Base-by-base conservation (phyloP, 2,888 invertebrate species). In the Callosobruchus maculatus region DNA sequence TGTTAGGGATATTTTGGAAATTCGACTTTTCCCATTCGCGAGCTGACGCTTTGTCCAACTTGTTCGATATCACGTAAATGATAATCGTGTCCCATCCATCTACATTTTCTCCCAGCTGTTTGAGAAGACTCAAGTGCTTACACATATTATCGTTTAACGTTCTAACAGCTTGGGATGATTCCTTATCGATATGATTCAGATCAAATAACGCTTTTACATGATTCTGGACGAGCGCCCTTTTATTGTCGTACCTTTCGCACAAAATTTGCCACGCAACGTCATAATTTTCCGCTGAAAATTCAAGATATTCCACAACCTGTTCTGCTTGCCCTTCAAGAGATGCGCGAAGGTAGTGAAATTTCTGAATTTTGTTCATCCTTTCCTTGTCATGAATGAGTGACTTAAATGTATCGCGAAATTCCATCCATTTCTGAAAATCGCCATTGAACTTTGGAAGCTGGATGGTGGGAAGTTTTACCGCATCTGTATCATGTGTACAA, bases 141-240 rank as follows among this genome's bases (percentile, higher is more conserved):
- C 67, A 49, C 20, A 75, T 22, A 13, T 66, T 71, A 49, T 75
- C 76, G 22, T 74, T 70, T 4, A 75, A n/a, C 71, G 30, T 67
- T 13, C 74, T 69, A 13, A 75, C 21, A 20, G 20, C 21, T 69
- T 21, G 20, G 66, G 71, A 70, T 9, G 77, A 76, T 72, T 74
- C 70, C n/a, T 20, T 70, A 4, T 21, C 22, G n/a, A 73, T 49
- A n/a, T 22, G 21, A 69, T 76, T 67, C 3, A 76, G n/a, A 26
- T 74, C 70, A 49, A 77, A 76, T 22, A 77, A 30, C 2, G 72
- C 70, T 31, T 74, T 76, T 2, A 75, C 70, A 68, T 76, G 77
- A 70, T 73, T 74, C 30, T 77, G 74, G 68, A 78, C 68, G 49
- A 78, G 69, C 70, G 74, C 67, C n/a, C 73, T 31, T 74, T 68